Percentiles rank a stretch among this genome's conserved stretches.
These are phyloP conservation scores for Tachysurus vachellii DNA, from an alignment of 2,113 vertebrate genomes.

Conservation along the genomic window DNA sequence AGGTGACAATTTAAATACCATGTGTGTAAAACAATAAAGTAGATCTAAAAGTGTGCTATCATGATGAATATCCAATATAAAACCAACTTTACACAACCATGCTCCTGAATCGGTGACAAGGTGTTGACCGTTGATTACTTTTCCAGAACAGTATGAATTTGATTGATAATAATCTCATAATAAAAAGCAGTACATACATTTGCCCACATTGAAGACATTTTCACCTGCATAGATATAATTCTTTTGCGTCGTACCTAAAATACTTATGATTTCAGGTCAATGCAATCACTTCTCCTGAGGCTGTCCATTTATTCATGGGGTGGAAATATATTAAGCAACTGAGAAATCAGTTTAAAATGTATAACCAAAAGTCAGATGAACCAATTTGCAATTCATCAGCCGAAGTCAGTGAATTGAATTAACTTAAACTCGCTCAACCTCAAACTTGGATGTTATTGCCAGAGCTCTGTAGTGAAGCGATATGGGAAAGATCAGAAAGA, in stretches of 20 bases:
- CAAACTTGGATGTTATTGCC: not conserved
- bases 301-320: not conserved
- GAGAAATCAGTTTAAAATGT: constrained; percentile 9
- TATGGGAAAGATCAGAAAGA: not conserved
- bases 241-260: not conserved
- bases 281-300: not conserved
- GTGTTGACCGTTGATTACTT: not conserved
- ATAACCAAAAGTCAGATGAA: constrained; percentile 11
- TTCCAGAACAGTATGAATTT: not conserved
- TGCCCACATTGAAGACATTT: not conserved
- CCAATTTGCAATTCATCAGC: constrained; percentile 20
- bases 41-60: not conserved
- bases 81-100: not conserved
- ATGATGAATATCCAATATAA: not conserved
- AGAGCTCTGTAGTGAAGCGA: not conserved
- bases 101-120: not conserved
- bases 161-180: not conserved
- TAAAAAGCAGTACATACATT: not conserved
- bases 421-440: not conserved
- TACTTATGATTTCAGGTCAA: not conserved
- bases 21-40: not conserved
- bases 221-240: not conserved
- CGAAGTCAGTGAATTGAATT: not conserved
- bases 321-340: constrained; percentile 1
- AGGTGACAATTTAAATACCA: not conserved